Evolutionary conservation across 2,888 invertebrate species (phyloP).

Genomic region (Aspidiotus rigidus): DNA sequence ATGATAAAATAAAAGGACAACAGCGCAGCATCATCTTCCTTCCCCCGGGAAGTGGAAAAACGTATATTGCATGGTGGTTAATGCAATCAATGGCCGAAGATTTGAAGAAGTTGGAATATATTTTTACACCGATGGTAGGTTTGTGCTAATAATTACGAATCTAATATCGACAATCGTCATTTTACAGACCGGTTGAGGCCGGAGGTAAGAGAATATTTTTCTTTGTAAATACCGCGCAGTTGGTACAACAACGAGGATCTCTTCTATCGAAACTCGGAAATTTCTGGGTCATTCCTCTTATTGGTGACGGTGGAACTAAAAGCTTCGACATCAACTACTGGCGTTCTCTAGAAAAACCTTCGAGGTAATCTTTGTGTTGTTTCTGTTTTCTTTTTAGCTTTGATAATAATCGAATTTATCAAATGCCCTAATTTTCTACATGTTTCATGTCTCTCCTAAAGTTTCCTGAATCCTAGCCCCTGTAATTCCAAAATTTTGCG

Average conservation of each 20-base stretch:
- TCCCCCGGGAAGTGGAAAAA: slow-evolving; percentile 90
- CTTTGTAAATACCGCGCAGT: slow-evolving; percentile 68
- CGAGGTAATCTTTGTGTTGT: no score
- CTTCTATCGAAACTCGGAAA: slow-evolving; percentile 50
- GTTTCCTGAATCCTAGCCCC: no score
- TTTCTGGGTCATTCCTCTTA: slow-evolving; percentile 57
- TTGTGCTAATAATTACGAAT: no score
- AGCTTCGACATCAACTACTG: slow-evolving; percentile 59
- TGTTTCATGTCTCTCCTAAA: no score
- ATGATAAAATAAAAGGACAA: slow-evolving; percentile 40
- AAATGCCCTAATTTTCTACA: no score
- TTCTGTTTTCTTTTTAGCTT: no score
- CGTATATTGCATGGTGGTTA: slow-evolving; percentile 74
- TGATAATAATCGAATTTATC: no score
- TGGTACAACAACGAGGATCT: slow-evolving; percentile 68
- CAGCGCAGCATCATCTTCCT: slow-evolving; percentile 64
- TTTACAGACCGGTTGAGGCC: slow-evolving; percentile 46
- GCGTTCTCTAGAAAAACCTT: slow-evolving; percentile 39
- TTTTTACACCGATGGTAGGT: no score
- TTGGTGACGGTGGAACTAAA: slow-evolving; percentile 58
- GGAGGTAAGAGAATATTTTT: slow-evolving; percentile 72
- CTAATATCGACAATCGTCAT: no score
- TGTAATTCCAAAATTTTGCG: no score
- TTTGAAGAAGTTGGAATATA: slow-evolving; percentile 44
- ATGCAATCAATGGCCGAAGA: slow-evolving; percentile 53